Conservation (phyloP, 1,140 invertebrate genomes). For the Diachasmimorpha longicaudata region DNA sequence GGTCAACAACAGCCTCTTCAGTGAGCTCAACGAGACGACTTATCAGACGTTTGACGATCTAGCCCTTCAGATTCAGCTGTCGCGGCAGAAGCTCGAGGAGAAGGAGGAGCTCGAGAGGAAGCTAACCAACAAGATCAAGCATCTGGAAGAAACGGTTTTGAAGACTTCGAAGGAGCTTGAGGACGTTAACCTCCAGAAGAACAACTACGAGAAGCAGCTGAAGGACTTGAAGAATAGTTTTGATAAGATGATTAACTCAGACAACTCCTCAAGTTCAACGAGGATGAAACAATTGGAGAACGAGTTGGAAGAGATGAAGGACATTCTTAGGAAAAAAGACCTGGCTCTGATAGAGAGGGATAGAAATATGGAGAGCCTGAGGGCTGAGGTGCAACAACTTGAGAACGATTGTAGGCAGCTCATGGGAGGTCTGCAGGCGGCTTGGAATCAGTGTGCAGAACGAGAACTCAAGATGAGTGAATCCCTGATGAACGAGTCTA, state of each 20-base stretch:
- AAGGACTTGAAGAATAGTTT: constrained; percentile 56
- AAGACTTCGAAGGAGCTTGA: constrained; percentile 45
- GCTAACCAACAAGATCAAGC: constrained; percentile 41
- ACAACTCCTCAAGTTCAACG: background rate
- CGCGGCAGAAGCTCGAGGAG: constrained; percentile 47
- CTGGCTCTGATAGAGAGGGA: constrained; percentile 65
- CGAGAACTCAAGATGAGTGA: constrained; percentile 67
- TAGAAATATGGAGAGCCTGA: constrained; percentile 66
- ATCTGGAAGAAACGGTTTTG: constrained; percentile 43
- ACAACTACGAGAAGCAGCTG: constrained; percentile 54
- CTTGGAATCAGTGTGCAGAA: constrained; percentile 68
- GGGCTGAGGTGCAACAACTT: constrained; percentile 66
- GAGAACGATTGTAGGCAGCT: constrained; percentile 66
- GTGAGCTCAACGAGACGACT: constrained; percentile 49
- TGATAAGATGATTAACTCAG: constrained; percentile 43
- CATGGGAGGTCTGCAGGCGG: constrained; percentile 66
- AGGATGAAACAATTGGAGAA: constrained; percentile 34
- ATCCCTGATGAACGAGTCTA: constrained; percentile 55
- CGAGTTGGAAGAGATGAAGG: constrained; percentile 40
- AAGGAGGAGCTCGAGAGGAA: constrained; percentile 48
- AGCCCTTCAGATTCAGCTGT: constrained; percentile 45
- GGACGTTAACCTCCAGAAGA: constrained; percentile 44
- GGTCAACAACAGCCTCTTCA: constrained; percentile 41
- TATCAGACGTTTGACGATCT: constrained; percentile 55
- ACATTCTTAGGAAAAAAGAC: constrained; percentile 37